phyloP scores from a whole-genome alignment of 2,888 invertebrate species.

The Agrotis exclamationis region DNA sequence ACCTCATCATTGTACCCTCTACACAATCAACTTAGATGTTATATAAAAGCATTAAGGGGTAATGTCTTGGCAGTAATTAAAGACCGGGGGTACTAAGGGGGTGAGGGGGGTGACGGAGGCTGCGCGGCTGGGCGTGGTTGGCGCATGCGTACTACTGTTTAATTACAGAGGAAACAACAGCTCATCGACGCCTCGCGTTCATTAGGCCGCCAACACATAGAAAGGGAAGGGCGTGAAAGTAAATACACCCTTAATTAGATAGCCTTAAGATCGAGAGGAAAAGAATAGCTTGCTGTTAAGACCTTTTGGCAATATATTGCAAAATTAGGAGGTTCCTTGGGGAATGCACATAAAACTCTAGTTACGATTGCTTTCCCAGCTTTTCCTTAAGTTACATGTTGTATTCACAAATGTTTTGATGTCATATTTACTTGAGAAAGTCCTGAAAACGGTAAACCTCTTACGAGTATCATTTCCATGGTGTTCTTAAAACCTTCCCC shows the following conservation, averaged over 20 bases:
- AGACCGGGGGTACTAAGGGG: conserved; percentile 69
- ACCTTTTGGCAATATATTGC: conserved; percentile 21
- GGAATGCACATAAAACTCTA: conserved; percentile 36
- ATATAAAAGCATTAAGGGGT: conserved; percentile 87
- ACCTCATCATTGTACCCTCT: conserved; percentile 41
- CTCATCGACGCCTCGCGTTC: conserved; percentile 88
- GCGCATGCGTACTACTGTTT: conserved; percentile 87
- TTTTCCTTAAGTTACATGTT: conserved; percentile 4
- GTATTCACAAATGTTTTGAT: background rate
- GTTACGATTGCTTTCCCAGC: background rate
- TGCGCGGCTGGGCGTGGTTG: conserved; percentile 88
- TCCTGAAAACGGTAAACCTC: conserved; percentile 1
- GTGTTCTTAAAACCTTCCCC: conserved; percentile 49
- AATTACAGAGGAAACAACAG: conserved; percentile 86
- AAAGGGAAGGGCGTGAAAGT: conserved; percentile 63
- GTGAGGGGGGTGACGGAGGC: conserved; percentile 80
- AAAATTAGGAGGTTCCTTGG: conserved; percentile 38
- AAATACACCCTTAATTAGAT: conserved; percentile 70
- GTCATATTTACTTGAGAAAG: background rate
- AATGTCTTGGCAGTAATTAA: conserved; percentile 90
- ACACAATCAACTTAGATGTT: conserved; percentile 65
- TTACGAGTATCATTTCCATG: conserved; percentile 37
- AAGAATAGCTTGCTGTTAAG: conserved; percentile 13
- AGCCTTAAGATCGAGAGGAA: conserved; percentile 57
- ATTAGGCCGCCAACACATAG: conserved; percentile 80